Conservation (phyloP, 1,140 invertebrate species). For the Drosophila eugracilis region DNA sequence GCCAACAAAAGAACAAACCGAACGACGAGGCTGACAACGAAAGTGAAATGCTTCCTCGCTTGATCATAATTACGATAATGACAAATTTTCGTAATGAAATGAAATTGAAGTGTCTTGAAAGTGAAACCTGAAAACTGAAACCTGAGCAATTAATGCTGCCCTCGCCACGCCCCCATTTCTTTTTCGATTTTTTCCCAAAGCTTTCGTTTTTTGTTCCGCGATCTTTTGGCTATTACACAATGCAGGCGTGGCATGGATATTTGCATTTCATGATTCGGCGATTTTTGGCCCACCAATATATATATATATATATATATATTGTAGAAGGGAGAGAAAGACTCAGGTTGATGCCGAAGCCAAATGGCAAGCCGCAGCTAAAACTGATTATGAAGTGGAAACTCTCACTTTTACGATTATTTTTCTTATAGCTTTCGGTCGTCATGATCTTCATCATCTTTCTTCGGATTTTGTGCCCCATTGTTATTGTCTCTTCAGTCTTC, state of each 20-base stretch:
- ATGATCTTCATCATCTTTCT: conserved; percentile 43
- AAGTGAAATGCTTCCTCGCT: conserved; percentile 70
- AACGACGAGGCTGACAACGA: conserved; percentile 61
- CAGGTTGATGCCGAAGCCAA: conserved; percentile 31
- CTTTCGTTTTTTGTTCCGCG: conserved; percentile 36
- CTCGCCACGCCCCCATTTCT: conserved; percentile 29
- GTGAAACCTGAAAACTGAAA: conserved; percentile 81
- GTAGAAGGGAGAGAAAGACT: conserved; percentile 43
- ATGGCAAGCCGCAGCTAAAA: conserved; percentile 48
- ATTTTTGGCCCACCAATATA: conserved; percentile 3
- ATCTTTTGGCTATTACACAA: conserved; percentile 65
- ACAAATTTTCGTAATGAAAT: conserved; percentile 73
- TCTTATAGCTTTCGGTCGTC: conserved; percentile 75
- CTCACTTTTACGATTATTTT: conserved; percentile 83
- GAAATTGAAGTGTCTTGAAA: conserved; percentile 76
- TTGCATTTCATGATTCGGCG: conserved; percentile 52
- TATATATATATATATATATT: background rate
- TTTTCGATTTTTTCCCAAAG: conserved; percentile 16
- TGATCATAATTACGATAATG: conserved; percentile 74
- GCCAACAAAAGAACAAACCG: conserved; percentile 78
- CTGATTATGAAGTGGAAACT: conserved; percentile 79
- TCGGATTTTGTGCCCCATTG: conserved; percentile 31
- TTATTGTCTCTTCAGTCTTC: conserved; percentile 67
- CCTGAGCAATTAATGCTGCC: conserved; percentile 73
- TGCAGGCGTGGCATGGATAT: conserved; percentile 52